Evolutionary conservation across 1,140 invertebrate genomes (phyloP).

Genomic region (Mya arenaria): DNA sequence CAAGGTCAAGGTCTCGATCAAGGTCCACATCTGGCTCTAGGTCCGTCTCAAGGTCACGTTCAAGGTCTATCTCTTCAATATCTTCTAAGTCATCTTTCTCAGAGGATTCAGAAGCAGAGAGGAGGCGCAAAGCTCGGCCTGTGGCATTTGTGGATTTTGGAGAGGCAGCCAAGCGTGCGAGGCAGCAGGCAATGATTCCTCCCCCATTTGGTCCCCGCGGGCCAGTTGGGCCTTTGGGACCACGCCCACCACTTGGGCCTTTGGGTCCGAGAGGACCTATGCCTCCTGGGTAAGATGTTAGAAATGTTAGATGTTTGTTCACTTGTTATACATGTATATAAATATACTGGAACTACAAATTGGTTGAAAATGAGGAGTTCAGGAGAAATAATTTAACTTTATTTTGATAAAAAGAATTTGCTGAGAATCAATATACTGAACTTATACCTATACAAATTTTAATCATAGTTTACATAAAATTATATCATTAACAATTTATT

Average conservation of each 20-base stretch:
- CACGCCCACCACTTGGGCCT: slow-evolving; percentile 27
- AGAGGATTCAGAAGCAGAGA: slow-evolving; percentile 37
- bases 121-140: slow-evolving; percentile 31
- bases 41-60: slow-evolving; percentile 44
- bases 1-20: slow-evolving; percentile 36
- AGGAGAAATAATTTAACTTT: too few species aligned
- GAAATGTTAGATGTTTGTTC: too few species aligned
- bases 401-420: too few species aligned
- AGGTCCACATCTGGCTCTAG: slow-evolving; percentile 37
- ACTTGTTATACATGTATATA: too few species aligned
- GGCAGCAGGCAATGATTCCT: slow-evolving; percentile 3
- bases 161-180: slow-evolving; percentile 50
- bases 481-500: too few species aligned
- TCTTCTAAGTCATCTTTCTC: slow-evolving; percentile 45
- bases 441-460: too few species aligned
- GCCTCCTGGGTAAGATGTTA: slow-evolving; percentile 35
- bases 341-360: too few species aligned
- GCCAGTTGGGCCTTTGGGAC: slow-evolving; percentile 34
- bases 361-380: too few species aligned
- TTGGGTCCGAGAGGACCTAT: slow-evolving; percentile 51
- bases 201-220: slow-evolving; percentile 38
- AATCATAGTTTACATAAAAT: too few species aligned
- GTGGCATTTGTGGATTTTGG: slow-evolving; percentile 46
- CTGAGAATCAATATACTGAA: too few species aligned
- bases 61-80: slow-evolving; percentile 48